phyloP scores from a whole-genome alignment of 1,140 invertebrate genomes.

The Druon quercuslanigerum region DNA sequence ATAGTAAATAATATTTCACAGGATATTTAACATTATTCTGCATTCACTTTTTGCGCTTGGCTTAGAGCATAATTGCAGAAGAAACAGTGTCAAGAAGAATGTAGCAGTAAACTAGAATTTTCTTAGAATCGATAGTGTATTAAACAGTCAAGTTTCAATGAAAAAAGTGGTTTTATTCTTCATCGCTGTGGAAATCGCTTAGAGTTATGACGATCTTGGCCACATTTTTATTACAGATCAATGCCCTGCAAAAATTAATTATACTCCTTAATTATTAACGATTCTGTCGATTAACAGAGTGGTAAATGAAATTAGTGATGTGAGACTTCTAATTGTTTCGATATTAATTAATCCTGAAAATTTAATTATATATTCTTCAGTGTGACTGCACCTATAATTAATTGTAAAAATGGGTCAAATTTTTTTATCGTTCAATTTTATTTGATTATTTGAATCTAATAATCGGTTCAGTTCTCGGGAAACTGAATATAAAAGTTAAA shows the following conservation, averaged over 20 bases:
- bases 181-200: neutral
- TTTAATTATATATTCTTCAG: neutral
- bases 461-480: too few relatives aligned
- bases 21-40: neutral
- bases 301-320: neutral
- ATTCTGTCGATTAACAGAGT: neutral
- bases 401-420: too few relatives aligned
- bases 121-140: neutral
- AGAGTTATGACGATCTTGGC: neutral
- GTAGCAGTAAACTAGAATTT: neutral
- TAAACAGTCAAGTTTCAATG: neutral
- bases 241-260: neutral
- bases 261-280: neutral
- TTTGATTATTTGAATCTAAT: too few relatives aligned
- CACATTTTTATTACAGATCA: neutral
- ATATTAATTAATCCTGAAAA: slow-evolving; percentile 5
- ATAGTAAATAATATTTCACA: neutral
- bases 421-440: too few relatives aligned
- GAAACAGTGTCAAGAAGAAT: neutral
- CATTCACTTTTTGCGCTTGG: neutral
- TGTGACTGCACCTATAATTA: too few relatives aligned
- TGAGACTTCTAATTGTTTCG: neutral
- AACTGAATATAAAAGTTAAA: too few relatives aligned
- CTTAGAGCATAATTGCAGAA: slow-evolving; percentile 3
- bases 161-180: neutral